Evolutionary conservation across 2,888 invertebrate genomes (phyloP).

Genomic region (Plagodis pulveraria): DNA sequence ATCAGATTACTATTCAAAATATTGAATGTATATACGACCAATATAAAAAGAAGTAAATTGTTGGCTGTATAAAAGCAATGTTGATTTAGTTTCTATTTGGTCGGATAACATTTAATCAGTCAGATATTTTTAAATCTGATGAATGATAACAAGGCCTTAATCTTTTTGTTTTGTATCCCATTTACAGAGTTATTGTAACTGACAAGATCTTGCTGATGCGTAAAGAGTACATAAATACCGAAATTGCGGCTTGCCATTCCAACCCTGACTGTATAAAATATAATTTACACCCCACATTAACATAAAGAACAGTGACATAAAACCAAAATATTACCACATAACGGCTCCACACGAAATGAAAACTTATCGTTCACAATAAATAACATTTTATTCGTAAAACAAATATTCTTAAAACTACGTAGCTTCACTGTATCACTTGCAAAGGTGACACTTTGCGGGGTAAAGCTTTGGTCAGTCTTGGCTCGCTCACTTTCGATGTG

Average conservation of each 20-base stretch:
- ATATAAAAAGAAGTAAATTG: no score
- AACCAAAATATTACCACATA: slow-evolving; percentile 47
- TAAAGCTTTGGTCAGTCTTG: slow-evolving; percentile 69
- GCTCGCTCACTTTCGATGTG: slow-evolving; percentile 36
- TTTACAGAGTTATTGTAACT: no score
- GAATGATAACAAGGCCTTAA: no score
- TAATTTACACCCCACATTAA: slow-evolving; percentile 48
- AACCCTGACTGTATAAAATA: slow-evolving; percentile 34
- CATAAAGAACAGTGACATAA: slow-evolving; percentile 45
- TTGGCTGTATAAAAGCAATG: no score
- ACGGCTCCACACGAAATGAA: slow-evolving; percentile 44
- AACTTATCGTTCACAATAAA: slow-evolving; percentile 63
- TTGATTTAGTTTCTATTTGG: no score
- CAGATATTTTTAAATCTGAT: no score
- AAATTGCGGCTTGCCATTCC: slow-evolving; percentile 32
- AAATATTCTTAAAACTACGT: slow-evolving; percentile 46
- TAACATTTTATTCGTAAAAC: slow-evolving; percentile 72
- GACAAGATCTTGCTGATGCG: slow-evolving; percentile 17
- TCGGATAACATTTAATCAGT: no score
- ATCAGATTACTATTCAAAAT: no score
- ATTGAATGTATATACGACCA: no score
- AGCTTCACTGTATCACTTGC: slow-evolving; percentile 28
- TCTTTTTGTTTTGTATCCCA: no score
- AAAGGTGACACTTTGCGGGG: slow-evolving; percentile 27
- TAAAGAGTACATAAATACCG: slow-evolving; percentile 22